Evolutionary conservation across 30 jellyfish, hydroid and myxozoan species (phyloP).

Genomic region (Morbakka virulenta): DNA sequence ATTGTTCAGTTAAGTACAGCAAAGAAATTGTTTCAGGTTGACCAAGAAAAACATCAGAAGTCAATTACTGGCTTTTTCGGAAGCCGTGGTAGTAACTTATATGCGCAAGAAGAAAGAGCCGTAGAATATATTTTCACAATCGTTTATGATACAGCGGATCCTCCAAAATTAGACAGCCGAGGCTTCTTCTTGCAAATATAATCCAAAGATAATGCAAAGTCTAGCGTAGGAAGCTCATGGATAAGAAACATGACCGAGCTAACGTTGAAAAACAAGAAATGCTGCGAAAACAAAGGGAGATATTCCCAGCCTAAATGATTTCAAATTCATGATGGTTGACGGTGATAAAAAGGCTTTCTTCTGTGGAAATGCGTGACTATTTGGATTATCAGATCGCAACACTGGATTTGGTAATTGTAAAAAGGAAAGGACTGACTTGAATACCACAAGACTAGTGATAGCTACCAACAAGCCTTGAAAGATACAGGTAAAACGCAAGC

Average conservation of each 20-base stretch:
- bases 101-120: constrained; percentile 5
- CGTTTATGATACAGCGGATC: constrained; percentile 15
- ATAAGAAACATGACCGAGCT: constrained; percentile 18
- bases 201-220: constrained; percentile 25
- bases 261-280: constrained; percentile 6
- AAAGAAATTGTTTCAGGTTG: constrained; percentile 33
- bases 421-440: constrained; percentile 34
- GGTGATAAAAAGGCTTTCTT: constrained; percentile 3
- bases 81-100: constrained; percentile 5
- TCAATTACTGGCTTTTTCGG: constrained; percentile 25
- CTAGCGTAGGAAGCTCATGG: constrained; percentile 22
- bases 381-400: constrained; percentile 12
- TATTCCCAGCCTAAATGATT: constrained; percentile 24
- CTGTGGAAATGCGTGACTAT: constrained; percentile 33
- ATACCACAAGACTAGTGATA: constrained; percentile 14
- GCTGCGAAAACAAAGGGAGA: constrained; percentile 38
- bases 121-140: constrained; percentile 17
- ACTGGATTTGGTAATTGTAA: constrained; percentile 36
- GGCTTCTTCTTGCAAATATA: constrained; percentile 21
- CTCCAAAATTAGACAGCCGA: constrained; percentile 20
- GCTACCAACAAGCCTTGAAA: constrained; percentile 7
- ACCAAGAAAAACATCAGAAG: constrained; percentile 23
- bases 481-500: not conserved
- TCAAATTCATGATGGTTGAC: constrained; percentile 3
- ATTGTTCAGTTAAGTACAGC: constrained; percentile 25